Conservation (phyloP, 2,888 invertebrate species). For the Galerucella calmariensis region DNA sequence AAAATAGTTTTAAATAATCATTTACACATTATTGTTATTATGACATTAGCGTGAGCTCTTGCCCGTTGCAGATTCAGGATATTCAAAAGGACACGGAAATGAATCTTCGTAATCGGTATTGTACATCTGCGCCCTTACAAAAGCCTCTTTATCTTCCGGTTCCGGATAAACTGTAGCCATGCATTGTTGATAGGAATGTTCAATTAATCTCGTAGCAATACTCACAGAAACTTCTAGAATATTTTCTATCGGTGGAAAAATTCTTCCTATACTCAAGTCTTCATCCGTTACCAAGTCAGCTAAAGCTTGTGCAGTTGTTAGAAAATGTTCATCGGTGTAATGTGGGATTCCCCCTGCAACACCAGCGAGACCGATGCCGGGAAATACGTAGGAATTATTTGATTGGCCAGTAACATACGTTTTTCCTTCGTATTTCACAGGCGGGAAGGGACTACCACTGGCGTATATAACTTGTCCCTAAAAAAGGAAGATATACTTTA, state of each 20-base stretch:
- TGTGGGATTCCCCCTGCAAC: conserved; percentile 88
- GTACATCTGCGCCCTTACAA: conserved; percentile 85
- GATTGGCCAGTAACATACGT: conserved; percentile 93
- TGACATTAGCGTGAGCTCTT: background rate
- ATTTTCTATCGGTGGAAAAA: conserved; percentile 89
- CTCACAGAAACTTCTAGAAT: conserved; percentile 88
- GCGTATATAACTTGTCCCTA: conserved; percentile 94
- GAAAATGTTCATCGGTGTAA: conserved; percentile 92
- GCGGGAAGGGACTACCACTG: conserved; percentile 94
- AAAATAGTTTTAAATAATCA: background rate
- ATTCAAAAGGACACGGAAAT: conserved; percentile 72
- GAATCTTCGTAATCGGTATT: conserved; percentile 76
- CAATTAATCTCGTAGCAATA: conserved; percentile 75
- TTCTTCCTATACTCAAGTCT: conserved; percentile 83
- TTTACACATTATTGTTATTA: background rate
- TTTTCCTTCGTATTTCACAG: conserved; percentile 83
- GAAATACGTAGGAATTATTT: conserved; percentile 97
- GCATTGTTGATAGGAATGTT: conserved; percentile 64
- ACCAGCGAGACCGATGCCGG: conserved; percentile 92
- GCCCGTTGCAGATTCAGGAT: background rate
- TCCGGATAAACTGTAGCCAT: conserved; percentile 82
- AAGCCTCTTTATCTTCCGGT: conserved; percentile 77
- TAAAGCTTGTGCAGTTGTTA: conserved; percentile 90
- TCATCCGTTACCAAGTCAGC: conserved; percentile 83
- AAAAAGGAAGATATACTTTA: conserved; percentile 27